Conservation (phyloP, 1,140 invertebrate species). For the Calliphora vicina region DNA sequence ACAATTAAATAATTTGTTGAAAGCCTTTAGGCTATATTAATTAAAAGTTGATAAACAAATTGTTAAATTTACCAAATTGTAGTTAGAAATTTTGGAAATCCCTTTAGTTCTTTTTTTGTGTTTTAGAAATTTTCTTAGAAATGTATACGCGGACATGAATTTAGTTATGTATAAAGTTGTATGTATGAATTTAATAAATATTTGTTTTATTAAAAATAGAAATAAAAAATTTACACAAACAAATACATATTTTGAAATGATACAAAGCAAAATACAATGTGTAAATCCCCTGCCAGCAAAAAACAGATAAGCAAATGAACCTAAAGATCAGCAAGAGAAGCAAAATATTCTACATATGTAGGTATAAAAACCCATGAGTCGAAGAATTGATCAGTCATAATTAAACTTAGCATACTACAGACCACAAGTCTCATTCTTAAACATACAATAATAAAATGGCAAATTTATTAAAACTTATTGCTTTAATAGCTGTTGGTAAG, state of each 20-base stretch:
- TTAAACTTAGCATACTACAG: not conserved
- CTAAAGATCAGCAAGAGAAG: constrained; percentile 15
- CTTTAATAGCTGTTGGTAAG: not conserved
- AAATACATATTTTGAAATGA: not conserved
- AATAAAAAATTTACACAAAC: not conserved
- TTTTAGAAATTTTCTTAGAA: not conserved
- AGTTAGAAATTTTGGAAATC: not conserved
- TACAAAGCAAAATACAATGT: no score
- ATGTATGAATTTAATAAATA: no score
- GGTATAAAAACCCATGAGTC: not conserved
- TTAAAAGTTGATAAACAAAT: no score
- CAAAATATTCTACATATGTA: not conserved
- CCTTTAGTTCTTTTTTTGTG: not conserved
- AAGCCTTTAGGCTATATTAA: no score
- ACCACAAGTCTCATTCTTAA: not conserved
- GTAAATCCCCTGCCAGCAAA: not conserved
- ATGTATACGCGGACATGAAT: not conserved
- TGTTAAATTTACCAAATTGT: no score
- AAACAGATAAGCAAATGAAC: constrained; percentile 3
- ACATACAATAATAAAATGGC: not conserved
- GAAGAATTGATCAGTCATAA: not conserved
- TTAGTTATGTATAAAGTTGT: no score
- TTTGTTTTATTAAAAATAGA: no score
- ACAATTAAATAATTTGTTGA: no score
- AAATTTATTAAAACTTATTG: not conserved